Base-by-base conservation (phyloP, 2,888 invertebrate species). In the Sinodicranocentrus sp. region DNA sequence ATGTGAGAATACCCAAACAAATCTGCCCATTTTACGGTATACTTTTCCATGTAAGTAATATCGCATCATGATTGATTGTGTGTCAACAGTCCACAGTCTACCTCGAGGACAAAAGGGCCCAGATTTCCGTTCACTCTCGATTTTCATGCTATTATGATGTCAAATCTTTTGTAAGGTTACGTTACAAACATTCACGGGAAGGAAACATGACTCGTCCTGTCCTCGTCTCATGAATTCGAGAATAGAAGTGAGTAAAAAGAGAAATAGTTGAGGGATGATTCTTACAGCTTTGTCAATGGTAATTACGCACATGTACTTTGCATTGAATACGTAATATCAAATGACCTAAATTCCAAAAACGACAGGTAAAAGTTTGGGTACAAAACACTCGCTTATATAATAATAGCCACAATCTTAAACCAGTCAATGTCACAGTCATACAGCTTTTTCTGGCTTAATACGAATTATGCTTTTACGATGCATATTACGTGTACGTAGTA, bases 291-390 rank as follows among this genome's bases (percentile, higher is more conserved):
- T n/a, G n/a, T n/a, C n/a, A n/a, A n/a, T n/a, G n/a, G n/a, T n/a
- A n/a, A n/a, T n/a, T n/a, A n/a, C 17, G 19, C 17, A 52, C 52
- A 52, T 52, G 52, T 6, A 2, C 52, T 19, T 52, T 52, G 52
- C 52, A 52, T 52, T 52, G 52, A 52, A 52, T 52, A 52, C 19
- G 52, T 19, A 52, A 52, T 52, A 52, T 19, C n/a, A n/a, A 23
- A 25, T 68, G 68, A 68, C 68, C 68, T 48, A 68, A n/a, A 68
- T 68, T 68, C 52, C 43, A 39, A 43, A 63, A 65, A 43, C 23
- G 48, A 48, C 44, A 68, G 28, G 65, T 43, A 65, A 43, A 39
- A 68, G 68, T 44, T 48, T 68, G 26, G 33, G 61, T 28, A 61
- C 28, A 15, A 61, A 28, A 61, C 61, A 28, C 26, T 15, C 2